Evolutionary conservation across 2,797 vertebrate species (phyloP), one percentile per base, ranked within the genome.

Genomic region (Crenuchus spilurus): DNA sequence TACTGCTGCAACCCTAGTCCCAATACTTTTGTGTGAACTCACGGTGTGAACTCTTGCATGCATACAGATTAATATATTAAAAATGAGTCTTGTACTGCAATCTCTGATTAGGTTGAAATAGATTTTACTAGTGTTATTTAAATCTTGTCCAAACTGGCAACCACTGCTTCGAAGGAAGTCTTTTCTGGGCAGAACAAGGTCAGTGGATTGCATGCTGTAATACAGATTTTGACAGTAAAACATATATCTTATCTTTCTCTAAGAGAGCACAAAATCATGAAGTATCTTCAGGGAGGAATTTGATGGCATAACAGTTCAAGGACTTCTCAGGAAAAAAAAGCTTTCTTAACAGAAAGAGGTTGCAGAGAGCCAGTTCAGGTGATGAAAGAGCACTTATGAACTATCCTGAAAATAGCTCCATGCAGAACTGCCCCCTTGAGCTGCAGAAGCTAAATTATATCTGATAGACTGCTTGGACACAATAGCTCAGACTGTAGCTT

Each of bases 351-450:
- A 39, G 14, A 26, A 13, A 48, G 22, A 68, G 24, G 10, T 62
- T 31, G 6, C 13, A 61, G 58, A 44, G 41, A 44, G 24, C 24
- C 18, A 31, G 64, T 31, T 10, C 48, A 64, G 16, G 20, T 44
- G 76, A 46, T 60, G 31, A 70, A 70, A 49, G 49, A 57, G 20
- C 72, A 74, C 58, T 70, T 48, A 65, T 51, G 31, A 26, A 74
- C 54, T 39, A 22, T 28, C 44, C 72, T 68, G 35, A 68, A 75
- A 68, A 68, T 49, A 74, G 52, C 55, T 41, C 10, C 26, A 65
- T 58, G 57, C 16, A 31, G 11, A 31, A 57, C 18, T 64, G 31
- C 76, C 11, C 49, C 42, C 14, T 51, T 67, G 55, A 70, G 49
- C n/a, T 58, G 9, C 9, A 37, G 44, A 74, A 7, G 30, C 8